Conservation (phyloP, 37 sponge, comb jelly and placozoan species). For the Ephydatia muelleri region DNA sequence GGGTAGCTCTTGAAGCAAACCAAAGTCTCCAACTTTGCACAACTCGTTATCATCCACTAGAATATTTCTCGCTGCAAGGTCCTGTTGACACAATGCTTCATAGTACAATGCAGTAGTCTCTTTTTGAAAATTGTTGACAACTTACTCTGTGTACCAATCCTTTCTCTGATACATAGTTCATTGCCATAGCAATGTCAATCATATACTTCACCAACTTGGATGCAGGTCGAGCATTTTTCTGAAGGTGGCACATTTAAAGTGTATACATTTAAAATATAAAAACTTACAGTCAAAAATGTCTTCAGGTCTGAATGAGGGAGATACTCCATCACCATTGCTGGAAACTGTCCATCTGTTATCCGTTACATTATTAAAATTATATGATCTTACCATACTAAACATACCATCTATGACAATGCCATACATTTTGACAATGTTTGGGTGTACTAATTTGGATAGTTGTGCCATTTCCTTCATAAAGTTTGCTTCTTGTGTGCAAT, state of each 20-base stretch:
- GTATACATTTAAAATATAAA: neutral
- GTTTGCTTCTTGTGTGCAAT: neutral
- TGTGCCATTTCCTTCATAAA: neutral
- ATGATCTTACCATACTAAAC: neutral
- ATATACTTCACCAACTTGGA: neutral
- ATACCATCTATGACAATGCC: neutral
- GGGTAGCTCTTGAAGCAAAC: conserved; percentile 36
- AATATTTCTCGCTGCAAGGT: neutral
- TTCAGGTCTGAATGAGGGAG: conserved; percentile 19
- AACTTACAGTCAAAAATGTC: neutral
- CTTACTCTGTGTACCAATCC: neutral
- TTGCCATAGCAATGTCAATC: neutral
- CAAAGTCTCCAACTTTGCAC: conserved; percentile 75
- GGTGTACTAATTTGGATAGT: conserved; percentile 1
- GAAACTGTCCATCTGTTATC: neutral
- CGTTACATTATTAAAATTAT: too few relatives aligned
- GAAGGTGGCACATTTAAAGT: neutral
- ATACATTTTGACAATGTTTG: conserved; percentile 5
- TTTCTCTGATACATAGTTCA: neutral
- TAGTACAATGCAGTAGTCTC: neutral
- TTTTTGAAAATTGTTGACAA: neutral
- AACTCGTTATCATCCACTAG: conserved; percentile 20
- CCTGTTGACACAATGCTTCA: neutral
- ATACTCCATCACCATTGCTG: conserved; percentile 26
- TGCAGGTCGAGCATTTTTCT: neutral